Evolutionary conservation across 2,888 invertebrate species (phyloP), one percentile per base, ranked within the genome.

Genomic region (Conchocele bisecta): DNA sequence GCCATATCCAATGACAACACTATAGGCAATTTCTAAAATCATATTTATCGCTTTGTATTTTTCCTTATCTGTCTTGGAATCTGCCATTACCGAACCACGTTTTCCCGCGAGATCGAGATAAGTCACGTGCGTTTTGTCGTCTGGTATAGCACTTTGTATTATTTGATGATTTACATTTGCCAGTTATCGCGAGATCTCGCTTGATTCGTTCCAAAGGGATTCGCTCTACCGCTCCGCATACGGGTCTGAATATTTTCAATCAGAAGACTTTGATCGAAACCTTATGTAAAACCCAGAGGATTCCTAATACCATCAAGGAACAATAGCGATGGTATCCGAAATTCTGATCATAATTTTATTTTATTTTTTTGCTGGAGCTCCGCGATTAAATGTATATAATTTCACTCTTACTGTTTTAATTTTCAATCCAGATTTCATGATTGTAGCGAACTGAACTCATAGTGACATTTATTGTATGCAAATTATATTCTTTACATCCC

Each of bases 81-180:
- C 59, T 60, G 44, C 54, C 54, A 68, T 68, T 68, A 68, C 53
- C 39, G 67, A 53, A 51, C 33, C 31, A 31, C n/a, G 51, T 31
- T 51, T 22, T 51, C 51, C 35, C 51, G 11, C 7, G 51, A 51
- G 51, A 35, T 6, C 22, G 5, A 31, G 51, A 51, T 51, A 51
- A 51, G 51, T n/a, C 31, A 51, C 51, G 31, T 51, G 33, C 35
- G 33, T 51, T 51, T 51, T 51, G 51, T 22, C 15, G 33, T 33
- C n/a, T 51, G 35, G 20, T 20, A 42, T 35, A 46, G 39, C 60
- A 37, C 22, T 17, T 35, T 24, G 60, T 50, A 68, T 68, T 68
- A 60, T 68, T 60, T 39, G 60, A 28, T 68, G 67, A 68, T 68
- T 67, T 68, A 68, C 60, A 68, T 68, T 54, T 68, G 31, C 35